A percentile compares a stretch with the other conserved stretches of the same genome.
These are phyloP conservation scores for Myotis planiceps DNA, from an alignment of 2,797 vertebrate species.

Conservation along the genomic window DNA sequence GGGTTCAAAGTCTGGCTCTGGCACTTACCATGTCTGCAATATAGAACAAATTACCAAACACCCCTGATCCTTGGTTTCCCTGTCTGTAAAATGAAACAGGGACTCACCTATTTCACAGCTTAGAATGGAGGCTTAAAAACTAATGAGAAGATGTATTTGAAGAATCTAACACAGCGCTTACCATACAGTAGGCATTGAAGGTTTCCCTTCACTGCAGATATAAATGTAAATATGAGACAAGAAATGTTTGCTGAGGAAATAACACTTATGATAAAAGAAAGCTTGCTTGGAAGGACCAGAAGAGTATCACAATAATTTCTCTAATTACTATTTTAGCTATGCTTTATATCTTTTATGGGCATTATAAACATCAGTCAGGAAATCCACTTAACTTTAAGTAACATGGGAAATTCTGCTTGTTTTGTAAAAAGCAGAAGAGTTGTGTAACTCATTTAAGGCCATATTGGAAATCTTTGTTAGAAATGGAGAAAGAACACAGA, in stretches of 20 bases:
- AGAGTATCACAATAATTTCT: slow-evolving; percentile 23
- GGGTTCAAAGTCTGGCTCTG: neutral
- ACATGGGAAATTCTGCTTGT: neutral
- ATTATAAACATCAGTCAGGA: neutral
- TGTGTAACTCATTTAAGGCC: neutral
- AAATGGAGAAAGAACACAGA: slow-evolving; percentile 16
- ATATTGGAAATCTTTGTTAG: neutral
- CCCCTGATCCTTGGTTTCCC: neutral
- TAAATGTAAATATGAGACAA: slow-evolving; percentile 29
- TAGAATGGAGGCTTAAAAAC: neutral
- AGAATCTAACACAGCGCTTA: neutral
- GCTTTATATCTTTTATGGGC: neutral
- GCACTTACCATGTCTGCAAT: neutral
- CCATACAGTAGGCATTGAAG: neutral
- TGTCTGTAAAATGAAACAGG: neutral
- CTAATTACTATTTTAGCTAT: neutral
- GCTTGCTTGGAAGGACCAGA: slow-evolving; percentile 24
- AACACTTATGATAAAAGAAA: neutral
- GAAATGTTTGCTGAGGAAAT: neutral
- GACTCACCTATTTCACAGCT: neutral
- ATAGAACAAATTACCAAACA: neutral
- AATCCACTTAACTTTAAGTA: slow-evolving; percentile 7
- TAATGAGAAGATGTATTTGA: neutral
- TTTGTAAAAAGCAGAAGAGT: neutral
- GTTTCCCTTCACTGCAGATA: neutral